Evolutionary conservation across 2,113 vertebrate species (phyloP).

Genomic region (Stictonetta naevosa): DNA sequence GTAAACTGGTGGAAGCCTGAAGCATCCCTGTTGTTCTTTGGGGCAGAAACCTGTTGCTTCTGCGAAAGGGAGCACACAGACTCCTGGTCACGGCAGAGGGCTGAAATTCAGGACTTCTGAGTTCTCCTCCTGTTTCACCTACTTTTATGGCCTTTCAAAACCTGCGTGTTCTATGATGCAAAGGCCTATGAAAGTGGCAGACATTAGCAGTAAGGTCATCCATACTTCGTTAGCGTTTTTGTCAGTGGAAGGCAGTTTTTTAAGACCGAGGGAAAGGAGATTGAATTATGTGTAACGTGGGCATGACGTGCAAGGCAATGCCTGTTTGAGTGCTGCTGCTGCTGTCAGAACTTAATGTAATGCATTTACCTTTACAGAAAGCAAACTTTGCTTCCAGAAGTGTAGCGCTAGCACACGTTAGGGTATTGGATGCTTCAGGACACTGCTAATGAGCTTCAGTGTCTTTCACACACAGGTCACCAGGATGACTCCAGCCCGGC

Average conservation of each 20-base stretch:
- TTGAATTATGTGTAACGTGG: accelerated
- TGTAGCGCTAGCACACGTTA: neutral
- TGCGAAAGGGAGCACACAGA: neutral
- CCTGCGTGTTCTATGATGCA: neutral
- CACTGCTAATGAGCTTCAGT: neutral
- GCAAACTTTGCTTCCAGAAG: neutral
- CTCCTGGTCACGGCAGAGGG: neutral
- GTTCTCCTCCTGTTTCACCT: neutral
- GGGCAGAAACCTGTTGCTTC: neutral
- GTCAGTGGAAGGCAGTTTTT: neutral
- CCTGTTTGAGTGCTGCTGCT: neutral
- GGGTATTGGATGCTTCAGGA: neutral
- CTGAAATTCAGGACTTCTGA: neutral
- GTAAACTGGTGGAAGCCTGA: neutral
- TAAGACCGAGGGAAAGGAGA: neutral
- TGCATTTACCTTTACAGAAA: neutral
- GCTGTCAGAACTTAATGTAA: neutral
- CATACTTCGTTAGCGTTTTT: accelerated
- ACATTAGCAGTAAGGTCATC: accelerated
- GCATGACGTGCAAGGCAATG: neutral
- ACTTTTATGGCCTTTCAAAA: neutral
- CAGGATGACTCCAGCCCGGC: neutral
- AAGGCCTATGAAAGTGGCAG: neutral
- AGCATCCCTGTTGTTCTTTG: neutral
- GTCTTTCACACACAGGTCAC: neutral